phyloP scores from a whole-genome alignment of 2,113 vertebrate genomes.

The Acinonyx jubatus region DNA sequence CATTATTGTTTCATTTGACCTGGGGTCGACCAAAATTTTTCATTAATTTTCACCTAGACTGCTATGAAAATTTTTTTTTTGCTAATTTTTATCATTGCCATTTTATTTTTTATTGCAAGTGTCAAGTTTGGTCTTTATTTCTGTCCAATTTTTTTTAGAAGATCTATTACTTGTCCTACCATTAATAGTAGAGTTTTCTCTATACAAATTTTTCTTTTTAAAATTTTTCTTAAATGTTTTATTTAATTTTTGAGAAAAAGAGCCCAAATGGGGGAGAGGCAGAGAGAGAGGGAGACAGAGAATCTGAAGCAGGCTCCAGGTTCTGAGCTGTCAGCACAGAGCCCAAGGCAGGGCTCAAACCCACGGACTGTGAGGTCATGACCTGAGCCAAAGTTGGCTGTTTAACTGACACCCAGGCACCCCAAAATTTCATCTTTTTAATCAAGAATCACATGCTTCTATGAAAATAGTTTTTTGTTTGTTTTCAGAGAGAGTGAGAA shows the following conservation, averaged over 20 bases:
- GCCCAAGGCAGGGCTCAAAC: no score
- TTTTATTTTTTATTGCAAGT: neutral
- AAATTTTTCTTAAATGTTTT: no score
- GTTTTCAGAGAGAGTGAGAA: no score
- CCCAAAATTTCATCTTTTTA: neutral
- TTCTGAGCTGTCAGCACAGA: no score
- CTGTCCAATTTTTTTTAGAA: conserved; percentile 30
- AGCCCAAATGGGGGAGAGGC: no score
- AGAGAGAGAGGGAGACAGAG: no score
- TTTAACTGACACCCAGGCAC: no score
- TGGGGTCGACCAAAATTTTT: neutral
- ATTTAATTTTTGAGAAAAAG: no score
- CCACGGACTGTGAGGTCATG: no score
- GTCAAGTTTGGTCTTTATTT: neutral
- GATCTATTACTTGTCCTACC: neutral
- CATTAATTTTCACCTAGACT: neutral
- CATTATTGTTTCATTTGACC: neutral
- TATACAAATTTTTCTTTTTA: neutral
- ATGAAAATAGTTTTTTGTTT: neutral
- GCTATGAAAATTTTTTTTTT: neutral
- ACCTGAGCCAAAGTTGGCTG: no score
- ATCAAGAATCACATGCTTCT: neutral
- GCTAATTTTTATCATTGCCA: neutral
- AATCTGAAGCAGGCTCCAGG: no score
- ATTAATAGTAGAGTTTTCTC: neutral